These are phyloP conservation scores for Acleris holmiana DNA, from an alignment of 2,888 invertebrate species.

Conservation along the genomic window DNA sequence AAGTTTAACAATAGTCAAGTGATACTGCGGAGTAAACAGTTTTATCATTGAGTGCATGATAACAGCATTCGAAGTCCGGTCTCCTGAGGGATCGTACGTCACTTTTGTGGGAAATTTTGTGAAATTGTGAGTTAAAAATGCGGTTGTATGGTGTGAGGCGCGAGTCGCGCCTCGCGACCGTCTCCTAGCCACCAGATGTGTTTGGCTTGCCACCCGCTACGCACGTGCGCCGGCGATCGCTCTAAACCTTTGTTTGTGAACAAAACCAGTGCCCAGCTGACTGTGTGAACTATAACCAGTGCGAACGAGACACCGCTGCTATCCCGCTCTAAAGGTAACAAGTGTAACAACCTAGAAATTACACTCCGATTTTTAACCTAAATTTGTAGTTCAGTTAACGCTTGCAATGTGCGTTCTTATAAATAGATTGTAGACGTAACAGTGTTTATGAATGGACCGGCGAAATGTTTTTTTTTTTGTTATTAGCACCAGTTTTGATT, in stretches of 20 bases:
- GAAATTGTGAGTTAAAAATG: slow-evolving; percentile 60
- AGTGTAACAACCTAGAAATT: not conserved
- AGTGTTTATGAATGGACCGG: slow-evolving; percentile 23
- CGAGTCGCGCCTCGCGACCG: slow-evolving; percentile 64
- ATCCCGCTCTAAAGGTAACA: slow-evolving; percentile 27
- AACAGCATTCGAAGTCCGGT: slow-evolving; percentile 56
- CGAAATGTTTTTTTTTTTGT: slow-evolving; percentile 26
- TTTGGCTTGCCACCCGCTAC: slow-evolving; percentile 24
- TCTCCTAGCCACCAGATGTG: slow-evolving; percentile 49
- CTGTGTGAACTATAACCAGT: slow-evolving; percentile 27
- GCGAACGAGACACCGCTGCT: slow-evolving; percentile 18
- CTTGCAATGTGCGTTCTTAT: slow-evolving; percentile 21
- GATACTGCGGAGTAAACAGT: slow-evolving; percentile 47
- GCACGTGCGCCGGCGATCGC: slow-evolving; percentile 38
- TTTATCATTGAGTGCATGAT: slow-evolving; percentile 52
- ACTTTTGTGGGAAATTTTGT: slow-evolving; percentile 39
- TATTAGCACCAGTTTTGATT: slow-evolving; percentile 18
- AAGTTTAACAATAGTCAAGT: slow-evolving; percentile 32
- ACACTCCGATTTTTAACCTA: not conserved
- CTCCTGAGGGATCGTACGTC: slow-evolving; percentile 58
- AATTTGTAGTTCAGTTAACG: slow-evolving; percentile 1
- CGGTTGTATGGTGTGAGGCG: slow-evolving; percentile 68
- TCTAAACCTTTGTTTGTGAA: slow-evolving; percentile 20
- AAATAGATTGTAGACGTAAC: slow-evolving; percentile 17
- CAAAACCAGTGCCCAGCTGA: slow-evolving; percentile 41